Conservation (phyloP, 2,888 invertebrate species). For the Sphaerophoria taeniata region DNA sequence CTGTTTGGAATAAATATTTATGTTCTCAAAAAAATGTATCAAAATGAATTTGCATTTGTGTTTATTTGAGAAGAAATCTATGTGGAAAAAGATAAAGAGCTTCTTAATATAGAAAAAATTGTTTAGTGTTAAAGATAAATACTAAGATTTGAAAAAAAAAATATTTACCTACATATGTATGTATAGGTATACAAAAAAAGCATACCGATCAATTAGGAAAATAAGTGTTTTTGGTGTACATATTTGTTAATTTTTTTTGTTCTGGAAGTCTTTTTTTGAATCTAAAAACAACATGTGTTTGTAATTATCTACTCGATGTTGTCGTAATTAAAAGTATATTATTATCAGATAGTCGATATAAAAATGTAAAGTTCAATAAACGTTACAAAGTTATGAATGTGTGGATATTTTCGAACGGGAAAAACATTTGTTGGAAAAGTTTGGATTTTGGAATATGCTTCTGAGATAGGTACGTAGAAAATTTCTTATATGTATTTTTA, state of each 20-base stretch:
- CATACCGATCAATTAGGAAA: background rate
- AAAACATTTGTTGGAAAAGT: constrained; percentile 17
- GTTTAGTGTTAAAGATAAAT: constrained; percentile 1
- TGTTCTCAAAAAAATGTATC: constrained; percentile 18
- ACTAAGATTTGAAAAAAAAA: constrained; percentile 1
- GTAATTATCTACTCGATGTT: constrained; percentile 6
- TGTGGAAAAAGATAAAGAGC: constrained; percentile 36
- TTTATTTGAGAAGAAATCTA: constrained; percentile 17
- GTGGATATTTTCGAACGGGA: constrained; percentile 63
- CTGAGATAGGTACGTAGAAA: constrained; percentile 30
- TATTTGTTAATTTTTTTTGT: constrained; percentile 24
- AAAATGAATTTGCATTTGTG: constrained; percentile 29
- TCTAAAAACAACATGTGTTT: constrained; percentile 11
- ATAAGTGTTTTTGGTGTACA: constrained; percentile 14
- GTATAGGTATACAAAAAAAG: background rate
- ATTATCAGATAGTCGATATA: constrained; percentile 27
- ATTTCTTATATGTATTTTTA: too few relatives aligned
- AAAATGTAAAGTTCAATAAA: constrained; percentile 43
- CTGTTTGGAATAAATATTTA: constrained; percentile 49
- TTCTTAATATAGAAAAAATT: constrained; percentile 1
- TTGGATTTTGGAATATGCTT: constrained; percentile 1
- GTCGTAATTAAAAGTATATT: constrained; percentile 42
- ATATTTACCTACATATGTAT: background rate
- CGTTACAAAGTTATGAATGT: constrained; percentile 29
- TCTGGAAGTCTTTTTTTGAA: constrained; percentile 2